Evolutionary conservation across 2,113 vertebrate species (phyloP).

Genomic region (Castor canadensis): DNA sequence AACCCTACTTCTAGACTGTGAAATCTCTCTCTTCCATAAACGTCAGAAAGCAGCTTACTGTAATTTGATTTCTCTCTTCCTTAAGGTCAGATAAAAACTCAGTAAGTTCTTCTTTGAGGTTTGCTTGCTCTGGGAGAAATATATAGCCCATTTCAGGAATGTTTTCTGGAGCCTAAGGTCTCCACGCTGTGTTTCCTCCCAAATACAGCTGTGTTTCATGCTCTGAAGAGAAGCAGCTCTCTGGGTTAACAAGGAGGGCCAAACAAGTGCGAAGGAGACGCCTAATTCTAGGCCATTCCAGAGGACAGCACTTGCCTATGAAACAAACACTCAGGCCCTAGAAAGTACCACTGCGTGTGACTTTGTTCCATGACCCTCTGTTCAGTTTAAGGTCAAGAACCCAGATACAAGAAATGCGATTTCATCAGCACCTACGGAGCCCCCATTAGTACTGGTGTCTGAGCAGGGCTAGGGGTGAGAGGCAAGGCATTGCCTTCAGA

Average conservation of each 20-base stretch:
- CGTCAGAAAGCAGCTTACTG: conserved; percentile 67
- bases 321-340: conserved; percentile 41
- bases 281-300: conserved; percentile 59
- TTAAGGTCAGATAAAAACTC: conserved; percentile 76
- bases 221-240: conserved; percentile 76
- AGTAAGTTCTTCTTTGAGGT: conserved; percentile 71
- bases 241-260: conserved; percentile 83
- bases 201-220: conserved; percentile 82
- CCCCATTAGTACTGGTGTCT: not conserved
- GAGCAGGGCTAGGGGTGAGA: too few relatives aligned
- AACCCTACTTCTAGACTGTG: conserved; percentile 57
- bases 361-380: conserved; percentile 42
- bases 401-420: not conserved
- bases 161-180: conserved; percentile 74
- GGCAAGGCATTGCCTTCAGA: not conserved
- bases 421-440: not conserved
- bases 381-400: conserved; percentile 54
- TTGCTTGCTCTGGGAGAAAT: conserved; percentile 70
- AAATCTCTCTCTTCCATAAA: conserved; percentile 61
- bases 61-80: conserved; percentile 69
- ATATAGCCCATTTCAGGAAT: conserved; percentile 52
- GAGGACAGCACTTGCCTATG: conserved; percentile 38
- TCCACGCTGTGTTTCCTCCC: conserved; percentile 76
- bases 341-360: not conserved
- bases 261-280: conserved; percentile 79